Conservation (phyloP, 2,888 invertebrate genomes). For the Drosophila koepferae region DNA sequence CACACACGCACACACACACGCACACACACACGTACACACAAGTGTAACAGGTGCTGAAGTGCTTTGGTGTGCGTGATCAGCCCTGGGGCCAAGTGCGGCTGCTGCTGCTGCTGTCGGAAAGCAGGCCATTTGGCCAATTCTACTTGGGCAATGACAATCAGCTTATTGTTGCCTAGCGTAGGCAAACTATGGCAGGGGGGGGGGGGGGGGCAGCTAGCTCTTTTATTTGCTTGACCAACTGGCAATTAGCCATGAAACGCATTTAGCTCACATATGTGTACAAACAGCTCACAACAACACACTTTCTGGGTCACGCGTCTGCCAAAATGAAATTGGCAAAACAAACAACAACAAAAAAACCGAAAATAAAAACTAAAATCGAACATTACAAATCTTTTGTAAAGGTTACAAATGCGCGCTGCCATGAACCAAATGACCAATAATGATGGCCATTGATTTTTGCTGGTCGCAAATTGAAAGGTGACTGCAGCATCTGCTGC, state of each 20-base stretch:
- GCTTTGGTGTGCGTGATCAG: conserved; percentile 44
- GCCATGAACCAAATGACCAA: conserved; percentile 41
- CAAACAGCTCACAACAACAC: conserved; percentile 12
- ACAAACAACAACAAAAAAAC: conserved; percentile 26
- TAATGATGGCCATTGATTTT: conserved; percentile 60
- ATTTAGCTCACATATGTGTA: conserved; percentile 51
- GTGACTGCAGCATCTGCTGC: conserved; percentile 28
- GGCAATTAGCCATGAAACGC: conserved; percentile 74
- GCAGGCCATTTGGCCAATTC: conserved; percentile 58
- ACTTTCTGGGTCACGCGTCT: conserved; percentile 60
- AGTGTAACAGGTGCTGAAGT: conserved; percentile 51
- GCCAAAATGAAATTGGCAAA: conserved; percentile 52
- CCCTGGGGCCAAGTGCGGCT: conserved; percentile 41
- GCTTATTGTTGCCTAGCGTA: conserved; percentile 40
- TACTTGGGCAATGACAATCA: conserved; percentile 70
- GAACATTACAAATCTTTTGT: conserved; percentile 46
- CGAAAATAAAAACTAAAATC: conserved; percentile 23
- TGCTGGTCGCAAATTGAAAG: conserved; percentile 54
- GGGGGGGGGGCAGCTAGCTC: neutral
- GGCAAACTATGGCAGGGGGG: too few species aligned
- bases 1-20: neutral
- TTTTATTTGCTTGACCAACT: conserved; percentile 35
- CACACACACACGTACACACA: neutral
- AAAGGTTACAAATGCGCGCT: conserved; percentile 64
- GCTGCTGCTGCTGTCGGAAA: conserved; percentile 26